Percentiles rank a stretch among this genome's conserved stretches.
phyloP scores from a whole-genome alignment of 2,888 invertebrate genomes.

The Drepana falcataria region DNA sequence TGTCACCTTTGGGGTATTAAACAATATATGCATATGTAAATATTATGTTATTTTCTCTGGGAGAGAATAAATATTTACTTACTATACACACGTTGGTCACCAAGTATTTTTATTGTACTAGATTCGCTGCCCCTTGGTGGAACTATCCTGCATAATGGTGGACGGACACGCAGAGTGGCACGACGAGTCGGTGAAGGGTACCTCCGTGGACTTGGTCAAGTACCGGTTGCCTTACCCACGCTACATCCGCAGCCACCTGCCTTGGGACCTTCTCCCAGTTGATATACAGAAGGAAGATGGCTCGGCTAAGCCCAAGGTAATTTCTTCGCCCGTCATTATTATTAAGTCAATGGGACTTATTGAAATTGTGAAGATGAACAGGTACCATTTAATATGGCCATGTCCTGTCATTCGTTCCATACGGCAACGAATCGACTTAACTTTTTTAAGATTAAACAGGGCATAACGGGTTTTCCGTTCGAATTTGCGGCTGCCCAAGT shows the following conservation, averaged over 20 bases:
- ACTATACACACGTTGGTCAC: too few relatives aligned
- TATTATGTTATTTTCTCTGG: too few relatives aligned
- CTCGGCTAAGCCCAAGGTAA: slow-evolving; percentile 84
- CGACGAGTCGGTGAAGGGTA: slow-evolving; percentile 80
- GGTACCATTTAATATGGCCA: too few relatives aligned
- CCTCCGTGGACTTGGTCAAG: slow-evolving; percentile 85
- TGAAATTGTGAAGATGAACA: too few relatives aligned
- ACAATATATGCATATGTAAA: too few relatives aligned
- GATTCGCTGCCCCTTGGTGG: slow-evolving; percentile 86
- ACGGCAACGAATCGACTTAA: too few relatives aligned
- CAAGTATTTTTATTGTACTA: slow-evolving; percentile 24
- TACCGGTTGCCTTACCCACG: slow-evolving; percentile 82
- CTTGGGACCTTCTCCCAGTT: slow-evolving; percentile 83
- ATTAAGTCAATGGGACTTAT: background rate
- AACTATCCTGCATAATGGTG: slow-evolving; percentile 82
- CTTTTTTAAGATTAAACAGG: too few relatives aligned
- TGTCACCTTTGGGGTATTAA: too few relatives aligned
- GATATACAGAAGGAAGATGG: slow-evolving; percentile 81
- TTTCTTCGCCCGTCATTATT: background rate
- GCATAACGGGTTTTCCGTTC: too few relatives aligned
- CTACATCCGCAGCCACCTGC: slow-evolving; percentile 86
- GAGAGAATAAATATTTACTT: too few relatives aligned
- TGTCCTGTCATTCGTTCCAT: too few relatives aligned
- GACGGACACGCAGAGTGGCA: slow-evolving; percentile 80
- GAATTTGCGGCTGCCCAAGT: too few relatives aligned